A percentile compares a stretch with the other conserved stretches of the same genome.
Evolutionary conservation across 2,797 vertebrate species (phyloP).

Genomic region (Eulemur rubriventer): DNA sequence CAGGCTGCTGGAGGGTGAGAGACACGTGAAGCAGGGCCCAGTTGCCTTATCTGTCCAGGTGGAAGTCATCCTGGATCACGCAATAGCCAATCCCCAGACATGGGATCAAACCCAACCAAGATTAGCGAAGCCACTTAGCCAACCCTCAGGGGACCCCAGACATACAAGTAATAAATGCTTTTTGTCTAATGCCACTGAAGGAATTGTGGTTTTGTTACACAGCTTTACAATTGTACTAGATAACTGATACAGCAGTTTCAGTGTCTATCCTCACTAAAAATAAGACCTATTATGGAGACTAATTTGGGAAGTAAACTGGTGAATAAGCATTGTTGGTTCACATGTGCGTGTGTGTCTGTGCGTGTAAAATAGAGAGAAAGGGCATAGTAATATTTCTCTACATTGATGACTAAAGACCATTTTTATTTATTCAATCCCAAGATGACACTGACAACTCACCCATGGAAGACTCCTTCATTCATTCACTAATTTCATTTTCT

Average conservation of each 20-base stretch:
- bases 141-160: background rate
- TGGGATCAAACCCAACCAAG: fast-evolving
- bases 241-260: background rate
- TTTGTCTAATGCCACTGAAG: background rate
- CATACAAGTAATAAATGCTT: background rate
- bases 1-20: background rate
- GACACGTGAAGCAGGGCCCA: background rate
- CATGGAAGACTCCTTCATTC: background rate
- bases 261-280: background rate
- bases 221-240: background rate
- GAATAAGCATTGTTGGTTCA: background rate
- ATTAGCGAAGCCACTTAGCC: background rate
- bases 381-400: background rate
- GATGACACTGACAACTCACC: background rate
- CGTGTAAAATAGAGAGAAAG: background rate
- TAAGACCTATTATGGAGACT: background rate
- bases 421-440: background rate
- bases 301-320: background rate
- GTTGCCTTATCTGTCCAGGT: too few species aligned
- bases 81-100: background rate
- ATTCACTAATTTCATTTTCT: background rate
- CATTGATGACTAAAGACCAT: background rate
- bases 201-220: background rate
- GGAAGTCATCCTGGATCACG: background rate
- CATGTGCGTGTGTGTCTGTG: background rate